Evolutionary conservation across 2,113 vertebrate species (phyloP), one percentile per base, ranked within the genome.

Genomic region (Poicephalus meyeri): DNA sequence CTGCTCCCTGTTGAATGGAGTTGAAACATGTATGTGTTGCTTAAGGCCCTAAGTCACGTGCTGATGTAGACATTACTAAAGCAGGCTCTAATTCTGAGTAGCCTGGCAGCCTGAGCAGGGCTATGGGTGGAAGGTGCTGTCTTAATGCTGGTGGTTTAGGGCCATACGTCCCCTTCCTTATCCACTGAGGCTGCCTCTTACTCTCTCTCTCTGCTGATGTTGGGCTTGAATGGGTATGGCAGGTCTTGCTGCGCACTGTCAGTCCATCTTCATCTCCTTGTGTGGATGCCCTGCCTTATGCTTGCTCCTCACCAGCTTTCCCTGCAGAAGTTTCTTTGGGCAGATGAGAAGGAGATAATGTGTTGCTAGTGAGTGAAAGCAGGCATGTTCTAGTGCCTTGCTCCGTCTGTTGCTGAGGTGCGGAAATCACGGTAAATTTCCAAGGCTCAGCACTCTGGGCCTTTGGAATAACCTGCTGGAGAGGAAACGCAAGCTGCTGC

Each of bases 1-100:
- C 28, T 7, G 4, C 55, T 24, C 17, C 87, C 60, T 19, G 16
- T 41, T 0, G 1, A 33, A 53, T 55, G 23, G 7, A 0, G 0
- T 77, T 79, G 31, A 16, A 60, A 41, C 64, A 20, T 0, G 0
- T 5, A 3, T 3, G 0, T 1, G 2, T 41, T 69, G 60, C 71
- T 52, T 29, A 52, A 46, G 88, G 53, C 89, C 46, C 41, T 5
- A 5, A 46, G 66, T 25, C 49, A 20, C 2, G 56, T 9, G 13
- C 74, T 80, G 68, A 3, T 5, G 1, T 2, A 24, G 69, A 10
- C 11, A 0, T 13, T 11, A 5, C 39, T 33, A 18, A 35, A 61
- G 86, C 21, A 52, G 53, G 18, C 63, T 64, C 37, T 53, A 42
- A 58, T 65, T 80, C 39, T 1, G 10, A 37, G 61, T 6, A 19